These are phyloP conservation scores for Himantopus leucocephalus DNA, from an alignment of 2,113 vertebrate genomes.

Conservation along the genomic window DNA sequence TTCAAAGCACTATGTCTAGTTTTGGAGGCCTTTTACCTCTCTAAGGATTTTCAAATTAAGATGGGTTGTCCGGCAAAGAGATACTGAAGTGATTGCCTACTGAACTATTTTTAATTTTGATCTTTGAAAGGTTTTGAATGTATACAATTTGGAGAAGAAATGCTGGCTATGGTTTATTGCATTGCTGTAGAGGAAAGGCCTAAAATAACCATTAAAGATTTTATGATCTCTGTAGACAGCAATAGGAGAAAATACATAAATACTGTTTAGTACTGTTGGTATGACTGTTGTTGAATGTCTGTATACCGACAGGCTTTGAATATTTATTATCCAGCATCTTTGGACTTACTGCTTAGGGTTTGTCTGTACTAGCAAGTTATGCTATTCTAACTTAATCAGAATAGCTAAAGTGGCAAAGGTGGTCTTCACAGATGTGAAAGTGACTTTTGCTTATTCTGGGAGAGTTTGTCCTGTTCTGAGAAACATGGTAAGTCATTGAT, in stretches of 20 bases:
- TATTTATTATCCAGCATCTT: background rate
- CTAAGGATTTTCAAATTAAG: background rate
- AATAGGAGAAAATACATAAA: background rate
- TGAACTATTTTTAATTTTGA: background rate
- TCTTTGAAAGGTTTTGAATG: background rate
- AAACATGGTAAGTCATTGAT: background rate
- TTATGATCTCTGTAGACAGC: background rate
- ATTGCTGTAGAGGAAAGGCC: background rate
- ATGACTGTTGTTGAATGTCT: background rate
- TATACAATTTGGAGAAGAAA: background rate
- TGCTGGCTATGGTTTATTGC: background rate
- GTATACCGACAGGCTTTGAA: background rate
- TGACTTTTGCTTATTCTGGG: background rate
- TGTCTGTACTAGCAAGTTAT: background rate
- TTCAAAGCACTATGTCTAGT: background rate
- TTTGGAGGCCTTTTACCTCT: background rate
- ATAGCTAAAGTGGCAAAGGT: background rate
- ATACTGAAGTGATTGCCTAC: background rate
- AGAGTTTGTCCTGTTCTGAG: background rate
- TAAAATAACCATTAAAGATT: background rate
- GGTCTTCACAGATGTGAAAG: background rate
- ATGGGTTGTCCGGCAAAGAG: background rate
- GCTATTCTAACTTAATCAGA: background rate
- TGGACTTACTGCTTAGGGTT: background rate
- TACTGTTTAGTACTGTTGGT: background rate